Evolutionary conservation across 2,888 invertebrate species (phyloP).

Genomic region (Druceiella hillmani): DNA sequence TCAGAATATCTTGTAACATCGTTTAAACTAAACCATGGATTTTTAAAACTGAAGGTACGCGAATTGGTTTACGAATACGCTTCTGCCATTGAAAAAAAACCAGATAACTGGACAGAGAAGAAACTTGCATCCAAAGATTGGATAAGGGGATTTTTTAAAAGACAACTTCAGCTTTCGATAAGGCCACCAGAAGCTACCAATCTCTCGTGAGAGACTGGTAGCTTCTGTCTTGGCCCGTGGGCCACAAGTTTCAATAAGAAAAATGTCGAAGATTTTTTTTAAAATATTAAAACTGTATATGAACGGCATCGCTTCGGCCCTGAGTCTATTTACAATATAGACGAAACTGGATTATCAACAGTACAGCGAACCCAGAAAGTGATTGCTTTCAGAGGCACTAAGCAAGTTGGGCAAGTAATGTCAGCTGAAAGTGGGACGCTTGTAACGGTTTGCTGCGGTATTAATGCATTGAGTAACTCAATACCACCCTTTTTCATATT

Average conservation of each 20-base stretch:
- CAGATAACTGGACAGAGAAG: conserved; percentile 21
- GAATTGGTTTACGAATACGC: conserved; percentile 18
- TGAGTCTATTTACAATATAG: conserved; percentile 24
- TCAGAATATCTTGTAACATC: too few species aligned
- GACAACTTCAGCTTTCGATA: too few species aligned
- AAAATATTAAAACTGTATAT: conserved; percentile 20
- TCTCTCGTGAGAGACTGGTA: too few species aligned
- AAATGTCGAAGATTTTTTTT: conserved; percentile 20
- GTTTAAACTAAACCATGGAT: too few species aligned
- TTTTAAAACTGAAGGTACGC: too few species aligned
- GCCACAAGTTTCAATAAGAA: conserved; percentile 18
- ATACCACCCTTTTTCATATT: conserved; percentile 18
- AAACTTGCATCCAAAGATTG: conserved; percentile 23
- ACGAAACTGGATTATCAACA: conserved; percentile 23
- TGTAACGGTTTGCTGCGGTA: conserved; percentile 17
- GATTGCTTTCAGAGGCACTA: conserved; percentile 23
- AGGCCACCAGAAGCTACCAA: conserved; percentile 22
- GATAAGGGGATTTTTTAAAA: conserved; percentile 21
- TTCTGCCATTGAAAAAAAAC: conserved; percentile 14
- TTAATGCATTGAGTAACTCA: conserved; percentile 20
- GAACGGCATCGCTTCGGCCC: conserved; percentile 23
- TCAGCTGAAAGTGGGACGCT: conserved; percentile 23
- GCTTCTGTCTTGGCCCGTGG: too few species aligned
- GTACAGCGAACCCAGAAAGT: conserved; percentile 21
- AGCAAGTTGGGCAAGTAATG: conserved; percentile 25